These are phyloP conservation scores for Amphipoea lucens DNA, from an alignment of 2,888 invertebrate species.

Conservation along the genomic window DNA sequence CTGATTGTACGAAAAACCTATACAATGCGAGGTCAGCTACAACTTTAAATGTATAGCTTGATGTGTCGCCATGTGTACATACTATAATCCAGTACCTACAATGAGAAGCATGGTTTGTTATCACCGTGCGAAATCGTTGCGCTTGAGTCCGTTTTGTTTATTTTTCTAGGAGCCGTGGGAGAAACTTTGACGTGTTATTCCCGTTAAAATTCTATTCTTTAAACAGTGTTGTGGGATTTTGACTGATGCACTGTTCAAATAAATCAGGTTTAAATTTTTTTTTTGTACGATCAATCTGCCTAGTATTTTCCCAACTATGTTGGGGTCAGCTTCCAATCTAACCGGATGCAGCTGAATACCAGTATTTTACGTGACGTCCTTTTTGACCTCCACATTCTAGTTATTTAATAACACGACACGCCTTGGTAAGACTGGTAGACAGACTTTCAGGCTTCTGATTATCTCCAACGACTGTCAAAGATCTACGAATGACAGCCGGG, in stretches of 20 bases:
- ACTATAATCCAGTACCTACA: not conserved
- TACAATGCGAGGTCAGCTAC: no score
- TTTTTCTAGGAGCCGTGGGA: slow-evolving; percentile 31
- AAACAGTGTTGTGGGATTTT: slow-evolving; percentile 21
- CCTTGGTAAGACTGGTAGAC: not conserved
- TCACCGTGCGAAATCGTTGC: slow-evolving; percentile 53
- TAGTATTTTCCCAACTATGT: not conserved
- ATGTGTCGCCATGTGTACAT: no score
- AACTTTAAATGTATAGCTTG: no score
- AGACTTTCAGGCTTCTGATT: not conserved
- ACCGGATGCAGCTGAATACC: not conserved
- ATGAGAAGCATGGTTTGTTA: slow-evolving; percentile 11
- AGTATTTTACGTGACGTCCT: not conserved
- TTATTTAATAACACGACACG: not conserved
- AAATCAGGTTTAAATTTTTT: slow-evolving; percentile 17
- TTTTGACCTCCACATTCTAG: not conserved
- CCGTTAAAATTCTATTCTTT: slow-evolving; percentile 12
- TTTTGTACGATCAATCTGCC: not conserved
- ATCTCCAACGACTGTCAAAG: not conserved
- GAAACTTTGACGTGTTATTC: slow-evolving; percentile 24
- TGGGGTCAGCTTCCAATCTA: not conserved
- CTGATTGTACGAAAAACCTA: no score
- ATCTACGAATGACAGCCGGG: not conserved
- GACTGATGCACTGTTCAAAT: slow-evolving; percentile 32
- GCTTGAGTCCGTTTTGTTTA: slow-evolving; percentile 29